Base-by-base conservation (phyloP, 1,140 invertebrate genomes). In the Antheraea mylitta region DNA sequence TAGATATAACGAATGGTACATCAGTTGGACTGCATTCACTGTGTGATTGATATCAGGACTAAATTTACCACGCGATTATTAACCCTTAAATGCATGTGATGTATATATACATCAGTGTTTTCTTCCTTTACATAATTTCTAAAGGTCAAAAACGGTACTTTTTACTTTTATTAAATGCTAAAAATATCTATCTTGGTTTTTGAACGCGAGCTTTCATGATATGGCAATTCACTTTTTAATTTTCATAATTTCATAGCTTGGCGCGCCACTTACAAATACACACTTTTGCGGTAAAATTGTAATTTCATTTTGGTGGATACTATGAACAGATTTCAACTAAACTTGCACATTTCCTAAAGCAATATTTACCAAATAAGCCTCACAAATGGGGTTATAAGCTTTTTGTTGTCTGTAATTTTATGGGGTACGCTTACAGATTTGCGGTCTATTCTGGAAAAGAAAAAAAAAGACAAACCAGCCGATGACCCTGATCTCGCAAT, bases 371-470 rank as follows among this genome's bases (percentile, higher is more conserved):
- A 45, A 78, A 80, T 58, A 87, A 86, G 68, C 83, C 83, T 45
- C 80, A 86, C 59, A 87, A 86, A 65, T 89, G 80, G 83, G 86
- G 83, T 10, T 89, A 76, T 53, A 89, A 87, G 71, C 68, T 89
- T 58, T 83, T 61, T 77, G 80, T 86, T 67, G 66, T 86, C 22
- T 82, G 78, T 72, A 78, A 66, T 75, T 42, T 80, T 8, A 78
- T 70, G 62, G 73, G 79, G 59, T 81, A 81, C 72, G 73, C 73
- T 64, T 72, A 79, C 68, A 69, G 64, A 59, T 82, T 82, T 75
- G 75, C 76, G 58, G 68, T 82, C 36, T 81, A 79, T 73, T 73
- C 74, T 71, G 80, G 75, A 58, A 81, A 81, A 71, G 74, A 69
- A 53, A 77, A 69, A 77, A 73, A 3, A 71, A 70, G 70, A 73